Base-by-base conservation (phyloP, 2,888 invertebrate genomes). In the Periphyllus acericola region DNA sequence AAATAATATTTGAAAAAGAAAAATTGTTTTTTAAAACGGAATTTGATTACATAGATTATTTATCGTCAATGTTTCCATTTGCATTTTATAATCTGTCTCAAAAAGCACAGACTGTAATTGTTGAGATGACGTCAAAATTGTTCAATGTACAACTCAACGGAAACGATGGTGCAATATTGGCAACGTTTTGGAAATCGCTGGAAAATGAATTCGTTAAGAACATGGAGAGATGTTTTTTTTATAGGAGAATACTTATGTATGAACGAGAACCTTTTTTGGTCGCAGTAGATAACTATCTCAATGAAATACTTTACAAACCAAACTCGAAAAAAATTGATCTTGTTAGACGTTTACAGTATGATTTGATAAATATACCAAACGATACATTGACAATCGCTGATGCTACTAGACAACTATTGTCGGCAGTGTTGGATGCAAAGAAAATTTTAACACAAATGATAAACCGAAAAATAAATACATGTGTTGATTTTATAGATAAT, bases 151-250 rank as follows among this genome's bases (percentile, higher is more conserved):
- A 80, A 29, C 29, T 80, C 1, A 19, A 3, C 21, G 46, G 25
- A 21, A 71, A 72, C 5, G 29, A 6, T 17, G 86, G 79, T 3
- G 2, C 19, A 19, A 11, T 72, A 21, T 71, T 86, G 17, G 80
- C 25, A 8, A 19, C 52, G 2, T 72, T 86, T 55, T 86, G 86
- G 86, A 80, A 29, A 21, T 72, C 25, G 17, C 21, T 72, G 4
- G 86, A 86, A 60, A 52, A 55, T 0, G 19, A 34, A 25, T 86
- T 86, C 8, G 9, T 72, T 29, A 29, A 72, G 14, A 71, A 68
- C 34, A 86, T 86, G 71, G 80, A 71, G 36, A 55, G 34, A 5
- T 80, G 86, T 60, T 80, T 86, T 21, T 80, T 79, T 55, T 25
- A 55, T 40, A 86, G 55, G 55, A 72, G 86, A 72, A 86, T 80